phyloP scores from a whole-genome alignment of 2,888 invertebrate genomes.

The Bibio marci region DNA sequence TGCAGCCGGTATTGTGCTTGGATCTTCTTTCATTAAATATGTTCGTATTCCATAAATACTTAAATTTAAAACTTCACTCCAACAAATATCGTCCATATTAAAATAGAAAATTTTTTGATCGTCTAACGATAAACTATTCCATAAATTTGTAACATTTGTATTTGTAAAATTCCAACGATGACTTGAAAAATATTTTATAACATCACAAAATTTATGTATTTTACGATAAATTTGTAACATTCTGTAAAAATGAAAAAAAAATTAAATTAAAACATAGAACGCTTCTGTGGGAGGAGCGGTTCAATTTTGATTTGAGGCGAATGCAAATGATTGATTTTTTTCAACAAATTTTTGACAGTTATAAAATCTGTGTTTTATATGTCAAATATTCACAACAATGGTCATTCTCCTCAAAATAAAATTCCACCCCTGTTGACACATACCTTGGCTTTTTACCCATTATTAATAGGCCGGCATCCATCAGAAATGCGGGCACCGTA shows the following conservation, averaged over 20 bases:
- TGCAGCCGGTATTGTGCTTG: slow-evolving; percentile 45
- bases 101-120: slow-evolving; percentile 48
- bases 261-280: not conserved
- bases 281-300: too few relatives aligned
- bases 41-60: slow-evolving; percentile 57
- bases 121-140: slow-evolving; percentile 23
- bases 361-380: too few relatives aligned
- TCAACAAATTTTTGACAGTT: too few relatives aligned
- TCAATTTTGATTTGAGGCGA: too few relatives aligned
- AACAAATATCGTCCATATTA: slow-evolving; percentile 50
- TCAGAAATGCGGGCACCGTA: slow-evolving; percentile 41
- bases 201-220: slow-evolving; percentile 57
- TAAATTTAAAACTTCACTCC: slow-evolving; percentile 49
- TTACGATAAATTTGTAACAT: slow-evolving; percentile 62
- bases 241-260: slow-evolving; percentile 29
- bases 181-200: slow-evolving; percentile 56
- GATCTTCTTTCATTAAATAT: slow-evolving; percentile 62
- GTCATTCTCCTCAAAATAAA: too few relatives aligned
- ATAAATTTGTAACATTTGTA: slow-evolving; percentile 33
- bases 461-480: slow-evolving; percentile 35
- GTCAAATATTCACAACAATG: too few relatives aligned
- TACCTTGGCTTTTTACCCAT: slow-evolving; percentile 37
- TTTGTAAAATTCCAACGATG: slow-evolving; percentile 56
- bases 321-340: too few relatives aligned
- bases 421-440: slow-evolving; percentile 7